Conservation (phyloP, 2,888 invertebrate species). For the Lathronympha strigana region DNA sequence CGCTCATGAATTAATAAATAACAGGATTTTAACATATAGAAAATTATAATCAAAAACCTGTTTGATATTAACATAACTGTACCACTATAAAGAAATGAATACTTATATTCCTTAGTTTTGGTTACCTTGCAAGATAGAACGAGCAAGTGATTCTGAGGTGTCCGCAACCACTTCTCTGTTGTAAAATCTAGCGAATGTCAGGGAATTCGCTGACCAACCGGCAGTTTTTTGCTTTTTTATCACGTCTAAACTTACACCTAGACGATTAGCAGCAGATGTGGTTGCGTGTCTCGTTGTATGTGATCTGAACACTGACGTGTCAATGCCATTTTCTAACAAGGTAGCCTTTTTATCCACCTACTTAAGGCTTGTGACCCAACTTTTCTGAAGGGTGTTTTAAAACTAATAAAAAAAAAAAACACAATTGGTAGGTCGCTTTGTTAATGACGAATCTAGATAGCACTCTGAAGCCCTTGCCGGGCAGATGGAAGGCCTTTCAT, state of each 20-base stretch:
- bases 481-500: conserved; percentile 1
- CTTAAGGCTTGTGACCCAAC: not conserved
- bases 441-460: not conserved
- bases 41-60: no score
- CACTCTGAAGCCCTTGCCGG: not conserved
- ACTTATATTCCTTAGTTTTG: no score
- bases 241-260: conserved; percentile 1
- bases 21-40: no score
- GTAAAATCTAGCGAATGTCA: not conserved
- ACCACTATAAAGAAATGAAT: no score
- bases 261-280: not conserved
- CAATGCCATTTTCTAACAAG: not conserved
- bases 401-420: not conserved
- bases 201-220: not conserved
- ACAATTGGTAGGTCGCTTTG: not conserved
- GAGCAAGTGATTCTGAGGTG: not conserved
- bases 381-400: not conserved
- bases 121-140: no score
- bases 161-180: not conserved
- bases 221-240: not conserved
- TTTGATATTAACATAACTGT: no score
- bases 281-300: not conserved
- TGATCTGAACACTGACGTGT: not conserved
- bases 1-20: no score
- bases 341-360: conserved; percentile 1